A percentile compares a stretch with the other conserved stretches of the same genome.
These are phyloP conservation scores for Drosophila kambysellisi DNA, from an alignment of 2,888 invertebrate genomes.

Conservation along the genomic window DNA sequence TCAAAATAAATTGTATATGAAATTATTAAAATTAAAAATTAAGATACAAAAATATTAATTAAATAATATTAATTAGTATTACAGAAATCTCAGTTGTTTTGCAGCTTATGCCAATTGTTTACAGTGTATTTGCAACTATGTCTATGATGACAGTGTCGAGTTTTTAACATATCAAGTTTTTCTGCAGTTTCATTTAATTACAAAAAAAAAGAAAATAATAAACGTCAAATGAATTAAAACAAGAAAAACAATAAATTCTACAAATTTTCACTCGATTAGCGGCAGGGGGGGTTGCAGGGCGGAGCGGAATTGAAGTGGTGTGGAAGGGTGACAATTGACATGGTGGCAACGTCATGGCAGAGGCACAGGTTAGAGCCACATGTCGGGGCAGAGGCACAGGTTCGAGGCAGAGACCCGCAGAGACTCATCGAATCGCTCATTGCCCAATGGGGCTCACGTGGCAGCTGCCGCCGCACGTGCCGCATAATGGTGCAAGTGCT, in stretches of 20 bases:
- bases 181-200: conserved; percentile 80
- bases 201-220: conserved; percentile 36
- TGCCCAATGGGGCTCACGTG: conserved; percentile 62
- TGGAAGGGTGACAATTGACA: conserved; percentile 8
- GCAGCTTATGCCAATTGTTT: neutral
- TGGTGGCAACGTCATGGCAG: conserved; percentile 53
- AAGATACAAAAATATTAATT: neutral
- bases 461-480: conserved; percentile 69
- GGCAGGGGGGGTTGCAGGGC: conserved; percentile 32
- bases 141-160: conserved; percentile 43
- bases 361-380: conserved; percentile 12
- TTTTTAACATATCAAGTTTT: conserved; percentile 70
- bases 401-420: conserved; percentile 14
- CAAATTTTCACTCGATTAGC: conserved; percentile 79
- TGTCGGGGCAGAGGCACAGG: conserved; percentile 1
- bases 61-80: neutral
- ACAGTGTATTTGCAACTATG: conserved; percentile 16
- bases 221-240: conserved; percentile 13
- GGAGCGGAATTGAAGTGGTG: too few species aligned
- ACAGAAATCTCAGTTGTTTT: too few species aligned
- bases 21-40: too few species aligned
- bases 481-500: conserved; percentile 63
- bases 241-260: conserved; percentile 79
- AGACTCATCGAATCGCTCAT: conserved; percentile 38
- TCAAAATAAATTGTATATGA: neutral